phyloP scores from a whole-genome alignment of 2,113 vertebrate species.

The Anolis carolinensis region DNA sequence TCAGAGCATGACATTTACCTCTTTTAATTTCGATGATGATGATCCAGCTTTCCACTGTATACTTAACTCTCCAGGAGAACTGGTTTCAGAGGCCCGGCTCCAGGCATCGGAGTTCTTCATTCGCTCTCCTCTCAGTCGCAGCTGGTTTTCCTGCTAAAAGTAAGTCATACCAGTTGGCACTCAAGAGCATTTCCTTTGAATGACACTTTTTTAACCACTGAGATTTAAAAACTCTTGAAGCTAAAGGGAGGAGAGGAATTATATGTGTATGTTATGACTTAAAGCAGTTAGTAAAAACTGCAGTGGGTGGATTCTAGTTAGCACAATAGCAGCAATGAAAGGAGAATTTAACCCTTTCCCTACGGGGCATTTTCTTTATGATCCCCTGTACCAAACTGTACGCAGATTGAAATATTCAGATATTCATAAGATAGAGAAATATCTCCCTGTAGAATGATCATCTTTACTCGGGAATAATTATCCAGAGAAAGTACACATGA shows the following conservation, averaged over 20 bases:
- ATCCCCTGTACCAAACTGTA: neutral
- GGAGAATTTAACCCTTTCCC: neutral
- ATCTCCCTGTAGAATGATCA: no score
- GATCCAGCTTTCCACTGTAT: slow-evolving; percentile 16
- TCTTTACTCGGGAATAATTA: neutral
- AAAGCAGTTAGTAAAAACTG: neutral
- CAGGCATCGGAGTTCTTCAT: slow-evolving; percentile 56
- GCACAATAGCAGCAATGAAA: neutral
- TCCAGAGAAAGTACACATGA: no score
- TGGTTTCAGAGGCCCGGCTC: slow-evolving; percentile 49
- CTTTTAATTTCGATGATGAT: slow-evolving; percentile 10
- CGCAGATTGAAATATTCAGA: no score
- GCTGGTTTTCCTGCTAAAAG: slow-evolving; percentile 67
- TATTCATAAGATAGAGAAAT: neutral
- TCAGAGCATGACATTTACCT: slow-evolving; percentile 53
- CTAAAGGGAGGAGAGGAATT: neutral
- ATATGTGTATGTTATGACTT: neutral
- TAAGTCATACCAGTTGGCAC: neutral
- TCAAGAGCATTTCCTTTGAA: neutral
- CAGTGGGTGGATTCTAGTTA: neutral
- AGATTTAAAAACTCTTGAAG: neutral
- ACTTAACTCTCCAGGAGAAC: slow-evolving; percentile 65
- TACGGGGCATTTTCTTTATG: neutral
- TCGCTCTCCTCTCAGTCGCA: slow-evolving; percentile 54
- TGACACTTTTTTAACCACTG: neutral